A percentile compares a stretch with the other conserved stretches of the same genome.
These are phyloP conservation scores for Coenobita brevimanus DNA, from an alignment of 1,140 invertebrate species.

Conservation along the genomic window DNA sequence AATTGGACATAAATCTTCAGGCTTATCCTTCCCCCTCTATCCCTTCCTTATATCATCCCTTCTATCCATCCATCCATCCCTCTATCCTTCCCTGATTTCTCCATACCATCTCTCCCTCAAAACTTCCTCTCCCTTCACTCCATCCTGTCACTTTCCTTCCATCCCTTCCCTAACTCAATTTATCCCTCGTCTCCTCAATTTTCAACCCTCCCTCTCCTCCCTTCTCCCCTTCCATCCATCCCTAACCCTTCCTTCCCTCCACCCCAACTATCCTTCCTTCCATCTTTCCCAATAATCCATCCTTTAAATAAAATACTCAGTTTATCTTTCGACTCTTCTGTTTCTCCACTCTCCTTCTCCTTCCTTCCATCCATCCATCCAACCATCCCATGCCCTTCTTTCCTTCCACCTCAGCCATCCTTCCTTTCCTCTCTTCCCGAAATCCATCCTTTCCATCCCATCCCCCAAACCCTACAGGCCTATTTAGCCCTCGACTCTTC, in stretches of 20 bases:
- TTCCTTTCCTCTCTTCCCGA: too few relatives aligned
- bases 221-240: too few relatives aligned
- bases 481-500: too few relatives aligned
- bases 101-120: conserved; percentile 7
- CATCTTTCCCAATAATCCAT: not conserved
- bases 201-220: too few relatives aligned
- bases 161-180: not conserved
- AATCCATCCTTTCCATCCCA: too few relatives aligned
- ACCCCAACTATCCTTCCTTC: not conserved
- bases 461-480: too few relatives aligned
- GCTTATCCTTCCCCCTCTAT: too few relatives aligned
- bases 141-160: not conserved
- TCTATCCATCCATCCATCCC: not conserved
- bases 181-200: not conserved
- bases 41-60: not conserved
- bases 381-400: too few relatives aligned
- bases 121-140: not conserved
- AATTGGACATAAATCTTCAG: too few relatives aligned
- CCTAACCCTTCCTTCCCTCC: not conserved
- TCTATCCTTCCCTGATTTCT: conserved; percentile 12
- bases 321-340: not conserved
- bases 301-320: not conserved
- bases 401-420: too few relatives aligned
- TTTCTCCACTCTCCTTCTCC: too few relatives aligned
- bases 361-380: too few relatives aligned